Percentiles rank a stretch among this genome's conserved stretches.
phyloP scores from a whole-genome alignment of 2,113 vertebrate genomes.

The Nothobranchius furzeri region DNA sequence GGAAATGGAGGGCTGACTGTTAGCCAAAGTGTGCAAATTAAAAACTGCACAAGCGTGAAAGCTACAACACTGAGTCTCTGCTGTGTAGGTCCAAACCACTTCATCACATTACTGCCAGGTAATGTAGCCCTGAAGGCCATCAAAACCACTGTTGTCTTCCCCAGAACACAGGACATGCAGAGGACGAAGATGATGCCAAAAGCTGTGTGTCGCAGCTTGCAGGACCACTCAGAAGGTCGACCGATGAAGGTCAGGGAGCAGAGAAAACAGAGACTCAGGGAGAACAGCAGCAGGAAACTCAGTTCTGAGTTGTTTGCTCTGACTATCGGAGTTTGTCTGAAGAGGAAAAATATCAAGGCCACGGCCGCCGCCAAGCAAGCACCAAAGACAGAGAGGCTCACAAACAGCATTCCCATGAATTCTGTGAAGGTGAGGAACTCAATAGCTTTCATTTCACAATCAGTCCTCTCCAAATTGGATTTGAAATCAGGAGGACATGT shows the following conservation, averaged over 20 bases:
- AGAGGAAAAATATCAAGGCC: constrained; percentile 76
- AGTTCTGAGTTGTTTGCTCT: constrained; percentile 80
- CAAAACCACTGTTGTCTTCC: constrained; percentile 75
- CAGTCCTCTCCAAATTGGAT: constrained; percentile 73
- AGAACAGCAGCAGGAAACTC: constrained; percentile 79
- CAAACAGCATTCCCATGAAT: constrained; percentile 76
- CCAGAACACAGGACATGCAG: constrained; percentile 75
- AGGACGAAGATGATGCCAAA: constrained; percentile 78
- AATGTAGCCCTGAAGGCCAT: constrained; percentile 75
- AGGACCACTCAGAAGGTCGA: constrained; percentile 78
- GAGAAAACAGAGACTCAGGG: constrained; percentile 77
- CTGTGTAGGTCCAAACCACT: constrained; percentile 77
- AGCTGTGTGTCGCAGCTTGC: constrained; percentile 76
- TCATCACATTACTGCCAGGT: constrained; percentile 72
- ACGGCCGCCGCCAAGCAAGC: constrained; percentile 72
- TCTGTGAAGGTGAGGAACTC: constrained; percentile 78
- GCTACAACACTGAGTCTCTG: constrained; percentile 72
- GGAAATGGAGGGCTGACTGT: constrained; percentile 73
- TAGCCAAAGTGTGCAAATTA: constrained; percentile 75
- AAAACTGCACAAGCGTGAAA: constrained; percentile 72
- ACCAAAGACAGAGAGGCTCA: constrained; percentile 75
- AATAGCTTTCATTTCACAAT: constrained; percentile 76
- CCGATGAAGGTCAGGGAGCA: constrained; percentile 78
- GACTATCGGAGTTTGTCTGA: constrained; percentile 78
- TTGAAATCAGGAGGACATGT: constrained; percentile 79